phyloP scores from a whole-genome alignment of 2,888 invertebrate genomes.

The Cephus nigrinus region DNA sequence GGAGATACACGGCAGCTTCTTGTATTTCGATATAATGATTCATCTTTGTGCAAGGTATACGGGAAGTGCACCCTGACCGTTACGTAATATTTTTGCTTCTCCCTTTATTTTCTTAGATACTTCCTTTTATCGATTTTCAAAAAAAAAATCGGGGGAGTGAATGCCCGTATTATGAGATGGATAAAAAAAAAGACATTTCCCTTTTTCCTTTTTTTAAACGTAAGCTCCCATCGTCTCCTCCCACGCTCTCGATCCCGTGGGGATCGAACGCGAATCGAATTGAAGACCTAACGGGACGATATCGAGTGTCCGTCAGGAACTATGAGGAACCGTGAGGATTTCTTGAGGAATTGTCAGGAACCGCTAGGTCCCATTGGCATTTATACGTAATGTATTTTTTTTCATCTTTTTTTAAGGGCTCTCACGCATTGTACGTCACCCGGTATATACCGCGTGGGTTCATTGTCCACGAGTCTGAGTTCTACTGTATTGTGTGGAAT shows the following conservation, averaged over 20 bases:
- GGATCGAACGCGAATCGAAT: slow-evolving; percentile 42
- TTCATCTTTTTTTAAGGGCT: neutral
- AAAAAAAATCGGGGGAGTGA: neutral
- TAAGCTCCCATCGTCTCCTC: slow-evolving; percentile 18
- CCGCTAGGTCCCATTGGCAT: neutral
- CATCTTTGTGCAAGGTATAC: neutral
- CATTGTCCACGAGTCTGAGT: slow-evolving; percentile 13
- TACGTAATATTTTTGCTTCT: neutral
- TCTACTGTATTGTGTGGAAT: neutral
- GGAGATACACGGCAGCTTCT: neutral
- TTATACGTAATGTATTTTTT: neutral
- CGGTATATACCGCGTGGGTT: slow-evolving; percentile 10
- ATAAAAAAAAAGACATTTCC: slow-evolving; percentile 3
- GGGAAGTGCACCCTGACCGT: slow-evolving; percentile 4
- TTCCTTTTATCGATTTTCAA: neutral
- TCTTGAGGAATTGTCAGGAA: slow-evolving; percentile 17
- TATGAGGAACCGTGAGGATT: slow-evolving; percentile 22
- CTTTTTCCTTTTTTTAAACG: neutral
- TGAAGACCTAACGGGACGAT: slow-evolving; percentile 58
- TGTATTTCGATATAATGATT: neutral
- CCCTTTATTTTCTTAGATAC: neutral
- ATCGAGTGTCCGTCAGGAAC: slow-evolving; percentile 51
- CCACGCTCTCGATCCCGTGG: slow-evolving; percentile 35
- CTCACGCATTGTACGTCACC: slow-evolving; percentile 9
- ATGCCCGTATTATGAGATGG: neutral